Evolutionary conservation across 2,888 invertebrate species (phyloP), one percentile per base, ranked within the genome.

Genomic region (Barypeithes pellucidus): DNA sequence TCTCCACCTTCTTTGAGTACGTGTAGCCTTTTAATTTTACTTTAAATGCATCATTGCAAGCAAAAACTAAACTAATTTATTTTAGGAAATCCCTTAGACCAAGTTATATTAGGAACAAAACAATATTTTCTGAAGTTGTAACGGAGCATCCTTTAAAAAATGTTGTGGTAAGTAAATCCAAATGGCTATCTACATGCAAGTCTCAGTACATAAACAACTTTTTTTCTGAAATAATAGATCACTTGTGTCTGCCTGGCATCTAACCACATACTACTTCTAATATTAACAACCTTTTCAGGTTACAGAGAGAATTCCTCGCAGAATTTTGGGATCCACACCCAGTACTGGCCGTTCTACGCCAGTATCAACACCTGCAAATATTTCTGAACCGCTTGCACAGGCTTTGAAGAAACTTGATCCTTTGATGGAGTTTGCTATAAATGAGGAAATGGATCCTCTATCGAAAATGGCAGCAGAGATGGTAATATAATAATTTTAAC

Each of bases 361-460:
- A 24, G 78, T 85, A 16, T 84, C 85, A 24, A 83, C 84, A 29
- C 82, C 84, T 50, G 78, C 84, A 11, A 83, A 84, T 71, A 83
- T 88, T 43, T 85, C 89, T 36, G 90, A 91, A 80, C 89, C 90
- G 3, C 80, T 91, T 12, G 84, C 88, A 68, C 61, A 33, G 39
- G 89, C 90, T 36, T 83, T 94, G 3, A 93, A 93, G 82, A 93
- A 93, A 29, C 87, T 90, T 0, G 94, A 94, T 86, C 94, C 94
- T 0, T 85, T 94, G 24, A 92, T 92, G 18, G 91, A 91, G 80
- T 91, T 94, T 85, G 91, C 91, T 2, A 87, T 88, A 63, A 71
- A 60, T 18, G 88, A 89, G 76, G 89, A 90, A 76, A 85, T 90
- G 81, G 92, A 92, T 85, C 91, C 93, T 0, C 84, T 92, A 20